Conservation (phyloP, 2,113 vertebrate genomes). For the Montifringilla adamsi region DNA sequence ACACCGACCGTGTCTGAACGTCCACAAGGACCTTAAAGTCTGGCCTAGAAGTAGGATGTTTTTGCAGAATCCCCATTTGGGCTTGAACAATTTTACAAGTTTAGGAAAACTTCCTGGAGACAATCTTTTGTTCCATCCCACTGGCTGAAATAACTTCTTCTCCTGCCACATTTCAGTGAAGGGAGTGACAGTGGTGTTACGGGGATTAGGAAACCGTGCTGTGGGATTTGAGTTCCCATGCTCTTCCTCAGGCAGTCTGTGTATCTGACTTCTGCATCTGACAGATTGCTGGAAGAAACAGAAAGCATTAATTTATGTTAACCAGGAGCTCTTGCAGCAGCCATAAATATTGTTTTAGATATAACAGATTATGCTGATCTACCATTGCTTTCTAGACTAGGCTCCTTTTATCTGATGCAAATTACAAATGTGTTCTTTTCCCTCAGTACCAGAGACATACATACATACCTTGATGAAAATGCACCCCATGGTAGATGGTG, state of each 20-base stretch:
- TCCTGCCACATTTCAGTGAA: background rate
- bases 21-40: background rate
- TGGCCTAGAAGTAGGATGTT: background rate
- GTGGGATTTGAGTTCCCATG: background rate
- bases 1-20: rapidly evolving
- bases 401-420: background rate
- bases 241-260: background rate
- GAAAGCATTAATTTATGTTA: background rate
- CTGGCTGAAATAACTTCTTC: background rate
- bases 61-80: background rate
- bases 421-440: background rate
- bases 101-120: background rate
- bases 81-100: background rate
- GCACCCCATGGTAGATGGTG: background rate
- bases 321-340: background rate
- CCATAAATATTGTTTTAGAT: background rate
- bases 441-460: background rate
- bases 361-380: background rate
- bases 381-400: background rate
- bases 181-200: rapidly evolving
- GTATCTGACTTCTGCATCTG: background rate
- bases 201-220: background rate
- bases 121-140: background rate
- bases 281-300: background rate
- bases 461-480: background rate